A percentile compares a stretch with the other conserved stretches of the same genome.
These are phyloP conservation scores for Cheilosia soror DNA, from an alignment of 2,888 invertebrate species.

Conservation along the genomic window DNA sequence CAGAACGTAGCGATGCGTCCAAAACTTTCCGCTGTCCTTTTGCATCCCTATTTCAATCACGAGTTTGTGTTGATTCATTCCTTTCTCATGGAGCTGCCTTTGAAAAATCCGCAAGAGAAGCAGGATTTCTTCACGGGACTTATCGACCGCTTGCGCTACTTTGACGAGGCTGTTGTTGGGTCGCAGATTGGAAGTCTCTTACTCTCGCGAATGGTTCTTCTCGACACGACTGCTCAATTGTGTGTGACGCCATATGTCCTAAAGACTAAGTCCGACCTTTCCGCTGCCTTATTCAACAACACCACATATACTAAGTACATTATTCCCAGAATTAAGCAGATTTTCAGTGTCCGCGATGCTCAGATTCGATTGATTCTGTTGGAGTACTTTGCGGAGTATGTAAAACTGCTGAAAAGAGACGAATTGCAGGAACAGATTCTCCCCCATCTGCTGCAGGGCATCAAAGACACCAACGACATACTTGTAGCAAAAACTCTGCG, in stretches of 20 bases:
- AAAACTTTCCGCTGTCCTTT: conserved; percentile 87
- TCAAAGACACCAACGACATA: conserved; percentile 93
- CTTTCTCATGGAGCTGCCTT: conserved; percentile 91
- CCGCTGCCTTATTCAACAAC: conserved; percentile 87
- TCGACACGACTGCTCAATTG: conserved; percentile 91
- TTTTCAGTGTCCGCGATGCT: conserved; percentile 93
- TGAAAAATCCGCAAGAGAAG: conserved; percentile 91
- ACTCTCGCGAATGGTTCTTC: conserved; percentile 92
- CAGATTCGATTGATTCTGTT: conserved; percentile 92
- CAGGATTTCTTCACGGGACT: conserved; percentile 90
- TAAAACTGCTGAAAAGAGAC: conserved; percentile 89
- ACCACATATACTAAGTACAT: conserved; percentile 89
- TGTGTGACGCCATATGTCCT: conserved; percentile 82
- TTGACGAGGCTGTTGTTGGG: conserved; percentile 92
- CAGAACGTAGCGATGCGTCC: conserved; percentile 87
- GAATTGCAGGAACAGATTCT: conserved; percentile 91
- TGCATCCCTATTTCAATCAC: conserved; percentile 92
- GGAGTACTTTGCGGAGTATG: conserved; percentile 90
- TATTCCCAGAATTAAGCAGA: conserved; percentile 90
- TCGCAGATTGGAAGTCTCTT: conserved; percentile 91
- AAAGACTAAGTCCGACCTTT: conserved; percentile 85
- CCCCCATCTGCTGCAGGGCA: conserved; percentile 94
- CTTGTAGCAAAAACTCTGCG: conserved; percentile 92
- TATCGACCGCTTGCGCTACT: conserved; percentile 87
- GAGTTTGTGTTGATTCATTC: conserved; percentile 93